Evolutionary conservation across 64 coral and sea anemone species (phyloP), one percentile per base, ranked within the genome.

Genomic region (Porites australiensis): DNA sequence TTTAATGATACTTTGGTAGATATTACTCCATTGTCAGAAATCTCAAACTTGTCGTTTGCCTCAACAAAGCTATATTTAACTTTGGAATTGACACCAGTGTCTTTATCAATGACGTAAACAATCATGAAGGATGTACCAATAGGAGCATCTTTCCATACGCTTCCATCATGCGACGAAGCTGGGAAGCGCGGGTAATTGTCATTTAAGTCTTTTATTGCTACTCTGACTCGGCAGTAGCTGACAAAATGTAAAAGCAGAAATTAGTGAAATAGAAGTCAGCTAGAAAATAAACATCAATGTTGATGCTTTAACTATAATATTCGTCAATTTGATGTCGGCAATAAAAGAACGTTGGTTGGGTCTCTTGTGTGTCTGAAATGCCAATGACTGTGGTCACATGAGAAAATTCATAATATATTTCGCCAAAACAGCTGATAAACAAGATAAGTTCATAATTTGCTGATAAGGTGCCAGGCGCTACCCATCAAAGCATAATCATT

Each of bases 111-210:
- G 18, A 92, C 95, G 19, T 88, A 51, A 18, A 97, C 82, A 12
- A 19, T 82, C 14, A 94, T 65, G 16, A 97, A 57, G 2, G 57
- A 64, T 3, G 88, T 82, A 11, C 95, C 95, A 43, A 91, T 18
- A 5, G 75, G 50, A 21, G 95, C 75, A 6, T 88, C 88, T 47
- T 94, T 63, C 78, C 87, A 97, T 11, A 97, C 88, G 50, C 95
- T 94, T 50, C 90, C 91, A 54, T 87, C 79, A 72, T 94, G 94
- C 19, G 44, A 76, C 45, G 71, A 67, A 50, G 83, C 86, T 2
- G 62, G 79, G 72, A 97, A 97, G 50, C 71, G 13, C 11, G 95
- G 88, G 19, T 88, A 97, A 43, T 97, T 97, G 27, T 97, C 95
- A 74, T 97, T 97, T 16, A 82, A 67, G 83, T 97, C 95, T 75